These are phyloP conservation scores for Synergus japonicus DNA, from an alignment of 2,888 invertebrate species.

Conservation along the genomic window DNA sequence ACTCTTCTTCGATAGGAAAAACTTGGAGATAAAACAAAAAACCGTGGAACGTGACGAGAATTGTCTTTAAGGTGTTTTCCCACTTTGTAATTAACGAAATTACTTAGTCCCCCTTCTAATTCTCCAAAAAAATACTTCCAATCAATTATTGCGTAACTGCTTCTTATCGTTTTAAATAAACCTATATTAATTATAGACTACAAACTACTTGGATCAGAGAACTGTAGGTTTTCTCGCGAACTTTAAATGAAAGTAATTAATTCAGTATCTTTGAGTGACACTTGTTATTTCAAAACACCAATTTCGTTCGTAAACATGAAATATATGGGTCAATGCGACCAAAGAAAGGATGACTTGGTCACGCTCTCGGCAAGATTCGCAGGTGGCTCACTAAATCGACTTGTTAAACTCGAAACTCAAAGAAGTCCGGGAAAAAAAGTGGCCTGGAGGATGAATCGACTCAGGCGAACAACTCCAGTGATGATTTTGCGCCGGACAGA, in stretches of 20 bases:
- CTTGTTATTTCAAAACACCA: not conserved
- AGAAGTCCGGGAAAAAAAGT: not conserved
- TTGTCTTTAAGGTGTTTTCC: conserved; percentile 14
- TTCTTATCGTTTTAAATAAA: not conserved
- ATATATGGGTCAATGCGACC: not conserved
- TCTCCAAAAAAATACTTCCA: not conserved
- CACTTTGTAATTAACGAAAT: not conserved
- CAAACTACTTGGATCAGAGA: too few relatives aligned
- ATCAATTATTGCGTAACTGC: not conserved
- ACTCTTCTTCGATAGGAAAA: conserved; percentile 14
- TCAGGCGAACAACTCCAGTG: not conserved
- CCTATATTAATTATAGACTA: not conserved
- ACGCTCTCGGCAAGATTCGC: not conserved
- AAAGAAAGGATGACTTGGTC: not conserved
- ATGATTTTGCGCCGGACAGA: conserved; percentile 3
- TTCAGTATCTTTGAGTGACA: too few relatives aligned
- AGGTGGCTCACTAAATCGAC: too few relatives aligned
- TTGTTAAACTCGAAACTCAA: not conserved
- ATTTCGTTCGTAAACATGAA: not conserved
- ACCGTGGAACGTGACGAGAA: not conserved
- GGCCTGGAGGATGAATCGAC: not conserved
- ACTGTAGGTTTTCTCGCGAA: too few relatives aligned
- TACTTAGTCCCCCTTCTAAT: not conserved
- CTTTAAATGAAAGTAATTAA: too few relatives aligned
- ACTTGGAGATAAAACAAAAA: conserved; percentile 14